A percentile compares a stretch with the other conserved stretches of the same genome.
phyloP scores from a whole-genome alignment of 30 jellyfish, hydroid and myxozoan genomes.

The Cassiopea andromeda region DNA sequence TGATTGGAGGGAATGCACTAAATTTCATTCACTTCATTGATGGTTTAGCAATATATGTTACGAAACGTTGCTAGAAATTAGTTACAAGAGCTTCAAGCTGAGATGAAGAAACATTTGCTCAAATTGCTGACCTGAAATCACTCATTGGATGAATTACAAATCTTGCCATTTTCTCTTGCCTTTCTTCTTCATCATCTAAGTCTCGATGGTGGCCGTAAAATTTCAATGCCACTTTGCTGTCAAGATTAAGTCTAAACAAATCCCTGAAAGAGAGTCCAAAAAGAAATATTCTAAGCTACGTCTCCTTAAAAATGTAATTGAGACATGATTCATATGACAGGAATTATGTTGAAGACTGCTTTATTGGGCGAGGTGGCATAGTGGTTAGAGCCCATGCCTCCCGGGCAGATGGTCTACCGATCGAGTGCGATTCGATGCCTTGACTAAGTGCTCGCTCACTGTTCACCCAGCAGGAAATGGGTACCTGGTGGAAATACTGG shows the following conservation, averaged over 20 bases:
- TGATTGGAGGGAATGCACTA: too few relatives aligned
- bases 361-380: not conserved
- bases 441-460: not conserved
- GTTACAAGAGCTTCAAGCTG: too few relatives aligned
- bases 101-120: not conserved
- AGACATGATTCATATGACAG: too few relatives aligned
- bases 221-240: slow-evolving; percentile 64
- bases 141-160: slow-evolving; percentile 79
- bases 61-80: too few relatives aligned
- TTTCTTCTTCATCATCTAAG: slow-evolving; percentile 42
- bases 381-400: not conserved
- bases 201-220: slow-evolving; percentile 66
- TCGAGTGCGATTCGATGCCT: not conserved
- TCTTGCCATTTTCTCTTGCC: slow-evolving; percentile 33
- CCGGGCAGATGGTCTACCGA: not conserved
- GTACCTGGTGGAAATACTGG: not conserved
- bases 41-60: too few relatives aligned
- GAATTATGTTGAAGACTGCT: too few relatives aligned
- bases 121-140: slow-evolving; percentile 57
- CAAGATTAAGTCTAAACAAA: slow-evolving; percentile 60
- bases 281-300: too few relatives aligned
- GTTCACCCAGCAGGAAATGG: not conserved
- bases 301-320: too few relatives aligned
- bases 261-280: slow-evolving; percentile 29
- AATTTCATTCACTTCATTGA: too few relatives aligned